Conservation (phyloP, 53 echinoderm and acorn worm genomes). For the Echinarachnius parma region DNA sequence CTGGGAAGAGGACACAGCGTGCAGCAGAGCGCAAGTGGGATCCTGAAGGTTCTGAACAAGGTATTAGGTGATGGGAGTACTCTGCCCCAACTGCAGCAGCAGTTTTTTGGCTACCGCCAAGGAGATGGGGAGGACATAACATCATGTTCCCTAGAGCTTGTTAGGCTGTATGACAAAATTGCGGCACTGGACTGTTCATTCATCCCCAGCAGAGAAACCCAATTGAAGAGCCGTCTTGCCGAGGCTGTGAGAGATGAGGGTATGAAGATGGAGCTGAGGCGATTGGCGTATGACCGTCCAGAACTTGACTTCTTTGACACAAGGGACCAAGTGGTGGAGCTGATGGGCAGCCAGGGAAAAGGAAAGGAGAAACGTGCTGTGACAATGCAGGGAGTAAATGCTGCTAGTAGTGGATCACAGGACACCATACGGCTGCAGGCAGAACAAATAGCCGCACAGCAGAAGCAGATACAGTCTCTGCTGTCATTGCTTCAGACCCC, state of each 20-base stretch:
- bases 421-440: constrained; percentile 15
- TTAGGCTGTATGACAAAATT: constrained; percentile 23
- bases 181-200: constrained; percentile 3
- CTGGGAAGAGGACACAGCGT: constrained; percentile 39
- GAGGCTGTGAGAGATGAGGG: constrained; percentile 8
- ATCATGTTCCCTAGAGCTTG: constrained; percentile 39
- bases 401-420: neutral
- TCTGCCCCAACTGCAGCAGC: constrained; percentile 52
- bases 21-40: constrained; percentile 3
- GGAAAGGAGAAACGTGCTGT: neutral
- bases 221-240: constrained; percentile 2
- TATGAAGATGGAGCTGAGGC: too few species aligned
- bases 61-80: constrained; percentile 54
- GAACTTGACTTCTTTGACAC: constrained; percentile 9
- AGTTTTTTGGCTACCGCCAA: constrained; percentile 51
- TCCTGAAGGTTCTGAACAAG: constrained; percentile 23
- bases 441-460: constrained; percentile 37
- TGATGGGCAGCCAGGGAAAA: constrained; percentile 18
- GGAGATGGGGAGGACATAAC: constrained; percentile 34
- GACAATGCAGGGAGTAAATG: constrained; percentile 8
- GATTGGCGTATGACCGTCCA: too few species aligned
- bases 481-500: neutral
- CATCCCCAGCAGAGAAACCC: constrained; percentile 14
- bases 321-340: constrained; percentile 42
- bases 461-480: constrained; percentile 45